These are phyloP conservation scores for Clarias pachynema DNA, from an alignment of 2,797 vertebrate genomes.

Conservation along the genomic window DNA sequence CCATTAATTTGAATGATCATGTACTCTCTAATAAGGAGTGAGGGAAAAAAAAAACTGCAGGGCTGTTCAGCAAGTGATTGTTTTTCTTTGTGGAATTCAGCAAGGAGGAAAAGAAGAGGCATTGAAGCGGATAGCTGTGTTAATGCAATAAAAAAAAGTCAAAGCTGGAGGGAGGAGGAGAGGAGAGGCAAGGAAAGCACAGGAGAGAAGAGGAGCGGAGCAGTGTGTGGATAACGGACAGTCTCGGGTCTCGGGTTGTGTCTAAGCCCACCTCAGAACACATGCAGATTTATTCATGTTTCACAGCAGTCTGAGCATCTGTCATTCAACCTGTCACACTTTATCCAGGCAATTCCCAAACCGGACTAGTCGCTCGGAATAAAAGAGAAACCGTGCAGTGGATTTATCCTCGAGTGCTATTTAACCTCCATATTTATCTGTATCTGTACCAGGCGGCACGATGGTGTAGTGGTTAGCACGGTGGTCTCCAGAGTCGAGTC, in stretches of 20 bases:
- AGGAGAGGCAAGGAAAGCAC: not conserved
- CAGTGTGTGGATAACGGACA: not conserved
- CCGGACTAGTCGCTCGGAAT: not conserved
- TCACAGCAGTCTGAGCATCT: conserved; percentile 8
- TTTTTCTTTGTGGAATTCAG: not conserved
- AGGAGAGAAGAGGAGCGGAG: not conserved
- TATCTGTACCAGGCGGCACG: too few species aligned
- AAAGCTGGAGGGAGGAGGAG: not conserved
- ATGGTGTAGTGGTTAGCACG: too few species aligned
- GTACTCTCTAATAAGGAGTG: conserved; percentile 32
- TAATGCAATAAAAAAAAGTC: conserved; percentile 11
- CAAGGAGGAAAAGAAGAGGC: not conserved
- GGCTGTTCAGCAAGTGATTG: not conserved
- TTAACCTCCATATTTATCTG: not conserved
- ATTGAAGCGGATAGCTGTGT: conserved; percentile 18
- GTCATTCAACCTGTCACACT: conserved; percentile 23
- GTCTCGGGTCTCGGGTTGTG: not conserved
- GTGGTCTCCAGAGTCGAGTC: too few species aligned
- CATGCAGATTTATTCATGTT: conserved; percentile 34
- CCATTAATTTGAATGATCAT: conserved; percentile 42
- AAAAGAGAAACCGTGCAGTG: not conserved
- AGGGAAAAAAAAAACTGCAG: not conserved
- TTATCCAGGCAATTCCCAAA: not conserved
- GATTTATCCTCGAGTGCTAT: not conserved
- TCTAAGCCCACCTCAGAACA: not conserved